Evolutionary conservation across 2,113 vertebrate species (phyloP).

Genomic region (Epinephelus lanceolatus): DNA sequence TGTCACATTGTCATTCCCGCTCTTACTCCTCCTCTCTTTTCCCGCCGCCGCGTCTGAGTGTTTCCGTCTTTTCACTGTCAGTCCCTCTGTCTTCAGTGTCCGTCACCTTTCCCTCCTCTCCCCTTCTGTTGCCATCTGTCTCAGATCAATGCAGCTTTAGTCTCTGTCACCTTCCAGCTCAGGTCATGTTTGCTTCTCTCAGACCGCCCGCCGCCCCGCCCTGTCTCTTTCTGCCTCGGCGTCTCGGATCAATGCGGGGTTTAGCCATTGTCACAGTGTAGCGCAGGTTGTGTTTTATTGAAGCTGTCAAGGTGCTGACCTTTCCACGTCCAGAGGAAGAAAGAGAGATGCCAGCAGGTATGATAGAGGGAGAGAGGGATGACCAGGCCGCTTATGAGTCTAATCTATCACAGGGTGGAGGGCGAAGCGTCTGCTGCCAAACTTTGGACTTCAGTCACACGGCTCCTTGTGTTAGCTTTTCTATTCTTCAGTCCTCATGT

Average conservation of each 20-base stretch:
- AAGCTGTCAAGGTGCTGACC: slow-evolving; percentile 62
- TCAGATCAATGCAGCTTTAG: slow-evolving; percentile 22
- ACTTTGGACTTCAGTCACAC: not conserved
- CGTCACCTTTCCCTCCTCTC: not conserved
- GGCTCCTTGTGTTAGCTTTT: not conserved
- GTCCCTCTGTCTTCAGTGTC: not conserved
- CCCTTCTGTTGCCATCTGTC: not conserved
- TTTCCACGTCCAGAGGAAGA: slow-evolving; percentile 41
- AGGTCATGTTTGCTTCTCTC: slow-evolving; percentile 7
- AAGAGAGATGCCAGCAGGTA: slow-evolving; percentile 40
- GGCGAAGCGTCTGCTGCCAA: slow-evolving; percentile 10
- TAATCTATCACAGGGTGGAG: slow-evolving; percentile 32
- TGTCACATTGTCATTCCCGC: slow-evolving; percentile 10
- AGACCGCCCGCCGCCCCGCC: too few relatives aligned
- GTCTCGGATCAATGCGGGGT: slow-evolving; percentile 42
- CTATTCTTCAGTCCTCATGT: not conserved
- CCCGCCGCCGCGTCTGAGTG: not conserved
- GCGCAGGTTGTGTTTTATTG: slow-evolving; percentile 59
- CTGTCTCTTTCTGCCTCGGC: not conserved
- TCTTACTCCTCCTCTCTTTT: not conserved
- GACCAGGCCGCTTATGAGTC: slow-evolving; percentile 44
- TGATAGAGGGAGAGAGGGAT: slow-evolving; percentile 28
- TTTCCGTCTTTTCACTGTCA: not conserved
- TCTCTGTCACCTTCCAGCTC: slow-evolving; percentile 20
- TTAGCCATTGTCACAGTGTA: slow-evolving; percentile 20